Percentiles rank a stretch among this genome's conserved stretches.
These are phyloP conservation scores for Thermophis baileyi DNA, from an alignment of 2,113 vertebrate genomes.

Conservation along the genomic window DNA sequence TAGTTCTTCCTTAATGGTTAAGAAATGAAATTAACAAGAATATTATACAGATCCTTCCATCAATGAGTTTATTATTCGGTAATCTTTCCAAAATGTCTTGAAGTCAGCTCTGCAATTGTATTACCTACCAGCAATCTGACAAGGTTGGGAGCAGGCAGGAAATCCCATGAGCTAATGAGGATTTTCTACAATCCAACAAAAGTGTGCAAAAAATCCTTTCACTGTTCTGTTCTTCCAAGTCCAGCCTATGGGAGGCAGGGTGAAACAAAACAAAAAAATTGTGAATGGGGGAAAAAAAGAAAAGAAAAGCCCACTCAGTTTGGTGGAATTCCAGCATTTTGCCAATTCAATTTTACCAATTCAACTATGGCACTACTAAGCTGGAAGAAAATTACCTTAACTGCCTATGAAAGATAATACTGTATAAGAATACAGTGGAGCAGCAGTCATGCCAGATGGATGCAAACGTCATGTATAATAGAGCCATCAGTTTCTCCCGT, in stretches of 20 bases:
- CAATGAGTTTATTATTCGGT: neutral
- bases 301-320: neutral
- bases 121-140: neutral
- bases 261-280: neutral
- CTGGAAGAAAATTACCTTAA: neutral
- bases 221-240: neutral
- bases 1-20: neutral
- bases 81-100: neutral
- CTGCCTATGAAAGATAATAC: neutral
- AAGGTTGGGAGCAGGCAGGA: neutral
- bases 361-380: neutral
- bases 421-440: neutral
- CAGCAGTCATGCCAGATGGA: neutral
- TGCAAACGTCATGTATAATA: neutral
- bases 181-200: neutral
- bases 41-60: neutral
- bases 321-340: neutral
- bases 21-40: neutral
- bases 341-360: neutral
- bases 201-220: neutral
- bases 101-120: neutral
- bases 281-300: neutral
- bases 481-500: neutral
- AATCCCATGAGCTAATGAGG: neutral
- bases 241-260: neutral